Conservation (phyloP, 2,888 invertebrate genomes). For the Eubasilissa splendida region DNA sequence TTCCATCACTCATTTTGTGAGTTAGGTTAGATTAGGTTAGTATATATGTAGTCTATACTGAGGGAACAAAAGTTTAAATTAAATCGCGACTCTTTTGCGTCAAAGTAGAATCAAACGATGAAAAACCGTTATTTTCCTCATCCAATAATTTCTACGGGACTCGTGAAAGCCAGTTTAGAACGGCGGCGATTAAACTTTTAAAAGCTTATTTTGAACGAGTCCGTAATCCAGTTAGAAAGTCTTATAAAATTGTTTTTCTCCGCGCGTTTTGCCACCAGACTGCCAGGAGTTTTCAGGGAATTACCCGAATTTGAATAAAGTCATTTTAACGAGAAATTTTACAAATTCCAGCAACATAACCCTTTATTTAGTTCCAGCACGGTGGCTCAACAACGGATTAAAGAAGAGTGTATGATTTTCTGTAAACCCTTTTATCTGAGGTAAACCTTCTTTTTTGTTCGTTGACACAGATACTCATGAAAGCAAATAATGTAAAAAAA, state of each 20-base stretch:
- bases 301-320: conserved; percentile 6
- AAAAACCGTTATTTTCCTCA: background rate
- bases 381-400: too few relatives aligned
- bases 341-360: too few relatives aligned
- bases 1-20: too few relatives aligned
- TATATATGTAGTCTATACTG: too few relatives aligned
- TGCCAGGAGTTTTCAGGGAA: conserved; percentile 5
- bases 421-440: too few relatives aligned
- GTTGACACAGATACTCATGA: too few relatives aligned
- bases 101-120: conserved; percentile 34
- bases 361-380: too few relatives aligned
- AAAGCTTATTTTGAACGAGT: conserved; percentile 37
- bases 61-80: conserved; percentile 31
- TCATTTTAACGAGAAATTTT: too few relatives aligned
- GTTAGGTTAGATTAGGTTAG: too few relatives aligned
- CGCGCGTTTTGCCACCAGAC: conserved; percentile 1
- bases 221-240: background rate
- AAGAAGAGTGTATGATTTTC: too few relatives aligned
- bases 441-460: too few relatives aligned
- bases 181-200: conserved; percentile 35
- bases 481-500: too few relatives aligned
- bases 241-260: conserved; percentile 22
- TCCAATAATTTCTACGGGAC: background rate
- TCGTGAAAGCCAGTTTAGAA: conserved; percentile 3
- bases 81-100: conserved; percentile 9